These are phyloP conservation scores for Lanius ludovicianus DNA, from an alignment of 2,113 vertebrate genomes.

Conservation along the genomic window DNA sequence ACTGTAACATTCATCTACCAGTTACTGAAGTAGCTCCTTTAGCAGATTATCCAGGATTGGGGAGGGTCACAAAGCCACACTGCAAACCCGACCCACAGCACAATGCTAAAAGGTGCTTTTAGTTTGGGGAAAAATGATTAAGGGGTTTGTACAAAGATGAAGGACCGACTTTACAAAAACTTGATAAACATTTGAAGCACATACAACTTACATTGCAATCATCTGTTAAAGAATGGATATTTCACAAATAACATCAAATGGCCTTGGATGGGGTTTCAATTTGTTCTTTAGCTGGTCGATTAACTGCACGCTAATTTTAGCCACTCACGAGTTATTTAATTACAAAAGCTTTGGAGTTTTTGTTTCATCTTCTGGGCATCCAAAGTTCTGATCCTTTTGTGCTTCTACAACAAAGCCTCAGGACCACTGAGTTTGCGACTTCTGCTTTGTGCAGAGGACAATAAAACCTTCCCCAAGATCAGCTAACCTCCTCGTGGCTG, in stretches of 20 bases:
- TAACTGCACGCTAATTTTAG: not conserved
- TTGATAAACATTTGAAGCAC: not conserved
- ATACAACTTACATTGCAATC: not conserved
- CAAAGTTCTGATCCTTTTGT: conserved; percentile 28
- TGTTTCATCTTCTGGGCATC: not conserved
- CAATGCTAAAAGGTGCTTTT: not conserved
- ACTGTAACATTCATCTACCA: conserved; percentile 47
- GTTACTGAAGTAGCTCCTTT: conserved; percentile 31
- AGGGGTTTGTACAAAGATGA: conserved; percentile 27
- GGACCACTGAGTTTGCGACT: conserved; percentile 14
- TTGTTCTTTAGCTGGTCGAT: conserved; percentile 1
- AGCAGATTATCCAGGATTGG: not conserved
- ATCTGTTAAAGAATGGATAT: not conserved
- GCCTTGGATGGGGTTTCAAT: conserved; percentile 3
- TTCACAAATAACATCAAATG: not conserved
- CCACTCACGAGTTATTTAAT: not conserved
- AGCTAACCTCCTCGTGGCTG: conserved; percentile 35
- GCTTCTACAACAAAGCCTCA: conserved; percentile 35
- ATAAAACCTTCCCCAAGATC: not conserved
- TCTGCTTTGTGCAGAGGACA: conserved; percentile 41
- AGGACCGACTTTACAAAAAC: conserved; percentile 43
- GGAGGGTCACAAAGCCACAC: conserved; percentile 9
- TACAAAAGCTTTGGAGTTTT: not conserved
- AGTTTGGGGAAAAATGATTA: conserved; percentile 4
- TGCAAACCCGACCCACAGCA: conserved; percentile 46